These are phyloP conservation scores for Ectemnius cavifrons DNA, from an alignment of 2,888 invertebrate species.

Conservation along the genomic window DNA sequence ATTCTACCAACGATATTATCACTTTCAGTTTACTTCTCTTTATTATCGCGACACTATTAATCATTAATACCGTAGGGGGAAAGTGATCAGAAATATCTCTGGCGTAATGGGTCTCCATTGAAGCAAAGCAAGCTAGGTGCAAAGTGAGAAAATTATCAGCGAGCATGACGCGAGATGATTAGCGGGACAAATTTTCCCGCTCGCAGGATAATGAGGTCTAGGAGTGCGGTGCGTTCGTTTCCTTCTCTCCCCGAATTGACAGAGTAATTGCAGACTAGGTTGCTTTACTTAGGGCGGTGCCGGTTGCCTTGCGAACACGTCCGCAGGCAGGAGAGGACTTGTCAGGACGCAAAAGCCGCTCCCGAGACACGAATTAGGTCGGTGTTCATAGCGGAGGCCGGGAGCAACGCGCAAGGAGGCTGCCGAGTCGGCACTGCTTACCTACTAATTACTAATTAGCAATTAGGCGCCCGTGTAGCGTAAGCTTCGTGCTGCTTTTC, in stretches of 20 bases:
- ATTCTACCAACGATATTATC: too few species aligned
- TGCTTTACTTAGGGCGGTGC: conserved; percentile 3
- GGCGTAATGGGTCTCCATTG: too few species aligned
- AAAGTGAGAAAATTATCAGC: neutral
- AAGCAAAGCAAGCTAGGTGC: too few species aligned
- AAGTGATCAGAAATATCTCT: too few species aligned
- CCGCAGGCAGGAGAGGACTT: neutral
- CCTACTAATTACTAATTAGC: conserved; percentile 69
- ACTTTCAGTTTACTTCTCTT: too few species aligned
- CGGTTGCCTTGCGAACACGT: neutral
- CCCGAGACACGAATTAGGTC: conserved; percentile 31
- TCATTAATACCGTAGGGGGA: too few species aligned
- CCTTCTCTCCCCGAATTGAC: neutral
- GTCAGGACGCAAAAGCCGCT: neutral
- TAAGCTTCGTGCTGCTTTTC: conserved; percentile 51
- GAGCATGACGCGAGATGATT: neutral
- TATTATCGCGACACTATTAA: too few species aligned
- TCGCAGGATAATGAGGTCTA: conserved; percentile 5
- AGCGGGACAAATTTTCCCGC: neutral
- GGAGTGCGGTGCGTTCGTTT: neutral
- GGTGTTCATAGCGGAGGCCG: conserved; percentile 25
- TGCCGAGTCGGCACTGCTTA: conserved; percentile 27
- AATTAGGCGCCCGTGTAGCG: conserved; percentile 59
- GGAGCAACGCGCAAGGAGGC: conserved; percentile 18
- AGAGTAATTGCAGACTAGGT: neutral